A percentile compares a stretch with the other conserved stretches of the same genome.
phyloP scores from a whole-genome alignment of 2,113 vertebrate species.

The Corapipo altera region DNA sequence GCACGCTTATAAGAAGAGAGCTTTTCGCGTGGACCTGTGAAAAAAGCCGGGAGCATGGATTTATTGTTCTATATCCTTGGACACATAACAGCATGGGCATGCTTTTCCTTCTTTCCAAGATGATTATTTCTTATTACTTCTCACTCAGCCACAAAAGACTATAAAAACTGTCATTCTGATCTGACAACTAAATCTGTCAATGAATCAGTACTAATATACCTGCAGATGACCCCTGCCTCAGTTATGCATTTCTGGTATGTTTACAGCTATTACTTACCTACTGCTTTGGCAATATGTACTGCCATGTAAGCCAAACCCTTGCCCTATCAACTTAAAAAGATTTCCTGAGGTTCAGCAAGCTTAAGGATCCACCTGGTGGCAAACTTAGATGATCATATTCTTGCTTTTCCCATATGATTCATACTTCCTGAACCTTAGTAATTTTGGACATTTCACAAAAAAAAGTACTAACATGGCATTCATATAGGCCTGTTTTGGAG shows the following conservation, averaged over 20 bases:
- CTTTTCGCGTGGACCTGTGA: not conserved
- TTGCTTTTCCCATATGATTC: not conserved
- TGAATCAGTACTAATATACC: not conserved
- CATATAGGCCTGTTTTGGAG: not conserved
- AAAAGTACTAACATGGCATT: not conserved
- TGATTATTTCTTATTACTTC: not conserved
- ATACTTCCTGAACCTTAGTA: not conserved
- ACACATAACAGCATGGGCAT: not conserved
- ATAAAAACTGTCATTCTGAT: not conserved
- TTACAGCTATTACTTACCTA: not conserved
- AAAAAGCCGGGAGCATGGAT: not conserved
- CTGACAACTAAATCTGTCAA: not conserved
- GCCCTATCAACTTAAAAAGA: not conserved
- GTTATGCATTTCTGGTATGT: not conserved
- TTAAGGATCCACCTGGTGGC: not conserved
- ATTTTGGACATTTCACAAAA: not conserved
- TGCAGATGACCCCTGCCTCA: not conserved
- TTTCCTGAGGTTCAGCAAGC: not conserved
- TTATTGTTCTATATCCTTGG: not conserved
- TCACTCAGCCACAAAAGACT: not conserved
- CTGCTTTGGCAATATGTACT: not conserved
- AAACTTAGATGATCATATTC: not conserved
- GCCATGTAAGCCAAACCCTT: not conserved
- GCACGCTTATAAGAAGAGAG: accelerated
- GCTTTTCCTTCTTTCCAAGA: not conserved